These are phyloP conservation scores for Drosophila equinoxialis DNA, from an alignment of 1,140 invertebrate genomes.

Conservation along the genomic window DNA sequence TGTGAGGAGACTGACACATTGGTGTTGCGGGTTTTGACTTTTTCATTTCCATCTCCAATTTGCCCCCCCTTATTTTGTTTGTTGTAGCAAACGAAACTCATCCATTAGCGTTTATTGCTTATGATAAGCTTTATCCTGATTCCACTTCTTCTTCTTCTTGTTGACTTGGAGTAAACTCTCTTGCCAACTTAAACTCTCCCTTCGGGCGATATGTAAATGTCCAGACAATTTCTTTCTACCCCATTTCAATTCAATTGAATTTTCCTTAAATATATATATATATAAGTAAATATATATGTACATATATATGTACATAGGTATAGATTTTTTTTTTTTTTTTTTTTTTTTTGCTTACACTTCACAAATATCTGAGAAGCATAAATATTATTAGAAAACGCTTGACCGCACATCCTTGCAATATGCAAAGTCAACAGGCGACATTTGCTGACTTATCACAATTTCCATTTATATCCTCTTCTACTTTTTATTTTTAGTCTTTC, in stretches of 20 bases:
- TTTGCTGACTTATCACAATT: constrained; percentile 59
- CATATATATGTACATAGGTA: neutral
- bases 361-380: constrained; percentile 40
- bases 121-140: constrained; percentile 57
- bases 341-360: constrained; percentile 20
- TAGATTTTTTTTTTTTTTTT: neutral
- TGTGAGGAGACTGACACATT: constrained; percentile 1
- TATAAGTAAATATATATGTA: neutral
- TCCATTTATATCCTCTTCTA: constrained; percentile 38
- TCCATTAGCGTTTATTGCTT: constrained; percentile 76
- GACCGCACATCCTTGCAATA: constrained; percentile 60
- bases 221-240: constrained; percentile 24
- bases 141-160: neutral
- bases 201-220: constrained; percentile 32
- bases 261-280: constrained; percentile 53
- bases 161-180: constrained; percentile 16
- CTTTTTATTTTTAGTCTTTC: constrained; percentile 45
- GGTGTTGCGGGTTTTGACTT: neutral
- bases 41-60: neutral
- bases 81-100: constrained; percentile 47
- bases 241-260: constrained; percentile 42
- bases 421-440: constrained; percentile 58
- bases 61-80: neutral
- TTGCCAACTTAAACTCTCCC: constrained; percentile 23
- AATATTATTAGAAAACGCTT: constrained; percentile 64